phyloP scores from a whole-genome alignment of 2,797 vertebrate genomes.

The Yasuhikotakia modesta region DNA sequence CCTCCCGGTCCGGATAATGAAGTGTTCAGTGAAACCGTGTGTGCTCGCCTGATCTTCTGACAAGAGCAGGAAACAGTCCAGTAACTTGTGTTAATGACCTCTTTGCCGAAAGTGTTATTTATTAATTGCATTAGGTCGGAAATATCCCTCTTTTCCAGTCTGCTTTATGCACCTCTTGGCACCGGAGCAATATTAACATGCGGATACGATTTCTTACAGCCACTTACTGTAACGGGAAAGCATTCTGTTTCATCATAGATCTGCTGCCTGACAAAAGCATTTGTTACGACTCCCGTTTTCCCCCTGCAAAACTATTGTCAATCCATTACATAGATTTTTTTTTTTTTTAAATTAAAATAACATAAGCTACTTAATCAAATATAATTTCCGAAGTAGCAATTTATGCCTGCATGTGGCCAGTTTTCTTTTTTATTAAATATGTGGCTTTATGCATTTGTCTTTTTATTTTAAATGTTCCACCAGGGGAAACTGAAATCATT shows the following conservation, averaged over 20 bases:
- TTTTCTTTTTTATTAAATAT: conserved; percentile 54
- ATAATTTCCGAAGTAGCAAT: conserved; percentile 49
- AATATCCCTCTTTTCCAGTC: conserved; percentile 36
- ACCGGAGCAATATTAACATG: conserved; percentile 55
- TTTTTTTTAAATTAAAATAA: conserved; percentile 55
- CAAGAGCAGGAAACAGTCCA: conserved; percentile 58
- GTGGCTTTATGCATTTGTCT: conserved; percentile 53
- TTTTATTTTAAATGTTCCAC: conserved; percentile 69
- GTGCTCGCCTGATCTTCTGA: conserved; percentile 57
- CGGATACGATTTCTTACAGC: conserved; percentile 54
- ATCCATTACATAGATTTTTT: conserved; percentile 40
- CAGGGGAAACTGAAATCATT: conserved; percentile 65
- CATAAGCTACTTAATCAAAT: conserved; percentile 53
- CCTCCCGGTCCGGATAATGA: conserved; percentile 54
- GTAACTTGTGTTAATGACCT: conserved; percentile 66
- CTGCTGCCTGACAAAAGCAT: conserved; percentile 59
- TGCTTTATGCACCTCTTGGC: conserved; percentile 56
- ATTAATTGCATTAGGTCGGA: conserved; percentile 63
- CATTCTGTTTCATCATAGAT: conserved; percentile 57
- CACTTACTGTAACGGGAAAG: conserved; percentile 61
- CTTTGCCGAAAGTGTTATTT: conserved; percentile 62
- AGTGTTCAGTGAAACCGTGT: conserved; percentile 47
- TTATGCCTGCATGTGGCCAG: conserved; percentile 56
- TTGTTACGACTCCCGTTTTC: conserved; percentile 36
- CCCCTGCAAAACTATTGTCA: conserved; percentile 28